A percentile compares a stretch with the other conserved stretches of the same genome.
These are phyloP conservation scores for Riptortus pedestris DNA, from an alignment of 1,140 invertebrate genomes.

Conservation along the genomic window DNA sequence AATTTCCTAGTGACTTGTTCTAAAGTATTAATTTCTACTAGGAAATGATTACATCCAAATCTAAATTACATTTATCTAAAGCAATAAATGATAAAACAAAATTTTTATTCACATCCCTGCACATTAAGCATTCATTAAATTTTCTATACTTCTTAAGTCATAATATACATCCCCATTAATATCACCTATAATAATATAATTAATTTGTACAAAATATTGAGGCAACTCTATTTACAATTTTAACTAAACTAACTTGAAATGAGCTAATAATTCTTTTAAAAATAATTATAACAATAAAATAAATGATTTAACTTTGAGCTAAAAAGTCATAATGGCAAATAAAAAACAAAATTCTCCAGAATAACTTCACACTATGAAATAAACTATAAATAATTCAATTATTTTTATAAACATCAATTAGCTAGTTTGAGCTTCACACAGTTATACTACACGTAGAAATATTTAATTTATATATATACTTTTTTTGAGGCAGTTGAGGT, in stretches of 20 bases:
- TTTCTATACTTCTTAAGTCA: neutral
- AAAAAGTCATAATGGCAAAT: neutral
- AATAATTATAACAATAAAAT: slow-evolving; percentile 8
- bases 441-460: neutral
- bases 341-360: slow-evolving; percentile 15
- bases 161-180: slow-evolving; percentile 15
- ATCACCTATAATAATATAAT: slow-evolving; percentile 9
- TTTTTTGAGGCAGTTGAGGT: too few relatives aligned
- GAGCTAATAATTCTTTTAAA: slow-evolving; percentile 16
- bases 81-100: slow-evolving; percentile 21
- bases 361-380: too few relatives aligned
- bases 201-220: slow-evolving; percentile 20
- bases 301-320: slow-evolving; percentile 13
- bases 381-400: neutral
- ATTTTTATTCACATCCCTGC: slow-evolving; percentile 19
- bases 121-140: slow-evolving; percentile 19
- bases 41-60: slow-evolving; percentile 20
- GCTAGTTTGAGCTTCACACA: slow-evolving; percentile 13
- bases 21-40: slow-evolving; percentile 19
- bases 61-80: slow-evolving; percentile 22
- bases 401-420: neutral
- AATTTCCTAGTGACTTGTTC: slow-evolving; percentile 8
- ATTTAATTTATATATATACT: neutral
- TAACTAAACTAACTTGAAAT: slow-evolving; percentile 18
- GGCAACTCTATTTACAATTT: slow-evolving; percentile 19